Conservation (phyloP, 2,797 vertebrate genomes). For the Lacerta agilis region DNA sequence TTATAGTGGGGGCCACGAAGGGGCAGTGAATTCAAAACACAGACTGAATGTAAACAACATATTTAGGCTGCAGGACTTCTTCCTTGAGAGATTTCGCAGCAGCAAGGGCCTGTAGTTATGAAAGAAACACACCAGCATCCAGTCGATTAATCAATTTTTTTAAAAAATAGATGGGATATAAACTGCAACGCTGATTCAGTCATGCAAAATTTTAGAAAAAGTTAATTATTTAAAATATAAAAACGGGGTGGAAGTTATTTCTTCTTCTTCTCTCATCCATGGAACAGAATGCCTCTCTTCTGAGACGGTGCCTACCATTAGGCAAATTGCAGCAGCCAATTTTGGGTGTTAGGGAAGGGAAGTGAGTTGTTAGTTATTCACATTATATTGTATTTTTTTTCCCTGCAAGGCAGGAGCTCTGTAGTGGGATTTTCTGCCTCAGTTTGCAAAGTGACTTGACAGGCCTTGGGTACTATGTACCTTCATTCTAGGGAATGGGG, state of each 20-base stretch:
- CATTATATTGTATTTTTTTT: too few relatives aligned
- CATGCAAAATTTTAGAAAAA: neutral
- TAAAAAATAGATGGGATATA: neutral
- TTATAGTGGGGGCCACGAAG: constrained; percentile 51
- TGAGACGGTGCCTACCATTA: neutral
- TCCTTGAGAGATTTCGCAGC: constrained; percentile 7
- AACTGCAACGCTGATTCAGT: neutral
- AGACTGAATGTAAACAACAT: constrained; percentile 55
- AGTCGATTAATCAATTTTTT: neutral
- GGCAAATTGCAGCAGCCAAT: too few relatives aligned
- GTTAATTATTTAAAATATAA: neutral
- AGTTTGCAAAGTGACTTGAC: too few relatives aligned
- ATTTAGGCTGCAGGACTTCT: neutral
- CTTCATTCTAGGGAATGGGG: too few relatives aligned
- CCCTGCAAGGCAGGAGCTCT: too few relatives aligned
- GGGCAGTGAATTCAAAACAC: constrained; percentile 46
- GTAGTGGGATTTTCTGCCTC: too few relatives aligned
- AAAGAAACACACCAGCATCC: neutral
- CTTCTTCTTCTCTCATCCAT: neutral
- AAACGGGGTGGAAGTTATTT: neutral
- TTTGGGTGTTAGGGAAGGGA: too few relatives aligned
- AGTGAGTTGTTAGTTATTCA: too few relatives aligned
- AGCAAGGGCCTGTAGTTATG: neutral
- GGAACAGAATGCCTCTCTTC: neutral
- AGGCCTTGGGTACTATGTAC: too few relatives aligned